phyloP scores from a whole-genome alignment of 53 echinoderm and acorn worm species.

The Echinarachnius parma region DNA sequence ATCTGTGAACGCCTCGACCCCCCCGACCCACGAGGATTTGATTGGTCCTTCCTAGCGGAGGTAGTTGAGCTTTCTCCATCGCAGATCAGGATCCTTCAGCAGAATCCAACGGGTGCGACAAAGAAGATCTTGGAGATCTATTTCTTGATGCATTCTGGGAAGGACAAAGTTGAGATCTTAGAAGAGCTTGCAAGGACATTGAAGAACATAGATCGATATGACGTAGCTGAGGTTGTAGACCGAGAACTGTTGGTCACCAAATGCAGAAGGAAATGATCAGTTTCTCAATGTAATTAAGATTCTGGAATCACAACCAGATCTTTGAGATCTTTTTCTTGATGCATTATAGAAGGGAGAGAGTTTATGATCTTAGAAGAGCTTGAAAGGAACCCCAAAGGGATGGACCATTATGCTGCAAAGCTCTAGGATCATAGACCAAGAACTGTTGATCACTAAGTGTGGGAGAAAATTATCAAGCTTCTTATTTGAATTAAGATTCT shows the following conservation, averaged over 20 bases:
- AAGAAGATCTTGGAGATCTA: conserved; percentile 16
- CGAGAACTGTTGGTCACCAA: not conserved
- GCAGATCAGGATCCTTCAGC: not conserved
- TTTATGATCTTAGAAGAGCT: too few species aligned
- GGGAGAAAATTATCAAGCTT: too few species aligned
- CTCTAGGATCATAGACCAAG: too few species aligned
- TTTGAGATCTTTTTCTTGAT: too few species aligned
- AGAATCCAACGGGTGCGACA: not conserved
- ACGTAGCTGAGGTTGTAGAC: conserved; percentile 13
- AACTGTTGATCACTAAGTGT: too few species aligned
- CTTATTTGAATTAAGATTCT: too few species aligned
- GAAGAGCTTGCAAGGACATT: not conserved
- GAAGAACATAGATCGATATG: not conserved
- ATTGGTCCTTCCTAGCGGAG: conserved; percentile 20
- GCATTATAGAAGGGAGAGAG: too few species aligned
- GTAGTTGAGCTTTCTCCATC: not conserved
- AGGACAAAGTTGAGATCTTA: conserved; percentile 8
- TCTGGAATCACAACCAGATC: too few species aligned
- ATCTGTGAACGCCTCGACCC: conserved; percentile 31
- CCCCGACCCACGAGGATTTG: not conserved
- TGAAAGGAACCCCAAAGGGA: too few species aligned
- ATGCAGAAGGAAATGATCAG: conserved; percentile 2
- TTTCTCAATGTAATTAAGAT: too few species aligned
- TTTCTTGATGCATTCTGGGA: conserved; percentile 1
- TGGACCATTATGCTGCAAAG: too few species aligned